Base-by-base conservation (phyloP, 64 coral and sea anemone species). In the Dendronephthya gigantea region DNA sequence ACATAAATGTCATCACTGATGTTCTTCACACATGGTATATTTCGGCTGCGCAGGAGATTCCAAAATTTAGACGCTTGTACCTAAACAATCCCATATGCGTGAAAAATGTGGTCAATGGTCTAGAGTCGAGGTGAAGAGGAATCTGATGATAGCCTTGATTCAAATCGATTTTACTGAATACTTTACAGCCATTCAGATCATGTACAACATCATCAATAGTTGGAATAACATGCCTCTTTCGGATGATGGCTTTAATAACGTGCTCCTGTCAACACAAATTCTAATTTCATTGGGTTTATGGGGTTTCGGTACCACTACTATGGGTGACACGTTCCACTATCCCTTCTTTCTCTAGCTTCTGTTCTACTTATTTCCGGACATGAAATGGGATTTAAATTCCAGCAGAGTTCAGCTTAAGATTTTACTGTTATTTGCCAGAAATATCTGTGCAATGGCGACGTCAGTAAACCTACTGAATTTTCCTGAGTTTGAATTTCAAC, bases 281-380 rank as follows among this genome's bases (percentile, higher is more conserved):
- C 82, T 17, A 8, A 93, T 86, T 87, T 86, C 88, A 38, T 87
- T 66, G 13, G 59, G 84, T 68, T 93, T 89, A 8, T 81, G 39
- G 2, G 68, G 82, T 43, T 93, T 93, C 16, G 84, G 84, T 9
- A 89, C 81, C 41, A 56, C 85, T 4, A 93, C 88, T 25, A 90
- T 89, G n/a, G 91, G 91, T 43, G 76, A 93, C 15, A 90, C 66
- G n/a, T n/a, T n/a, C n/a, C n/a, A n/a, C n/a, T n/a, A n/a, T n/a
- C n/a, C n/a, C n/a, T n/a, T n/a, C n/a, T n/a, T n/a, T n/a, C n/a
- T n/a, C n/a, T n/a, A n/a, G n/a, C n/a, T n/a, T n/a, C n/a, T n/a
- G n/a, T n/a, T n/a, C n/a, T n/a, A n/a, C n/a, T n/a, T n/a, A n/a
- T n/a, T n/a, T n/a, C n/a, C n/a, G n/a, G n/a, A n/a, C n/a, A n/a